Conservation (phyloP, 2,113 vertebrate genomes). For the Pachycephala philippinensis region DNA sequence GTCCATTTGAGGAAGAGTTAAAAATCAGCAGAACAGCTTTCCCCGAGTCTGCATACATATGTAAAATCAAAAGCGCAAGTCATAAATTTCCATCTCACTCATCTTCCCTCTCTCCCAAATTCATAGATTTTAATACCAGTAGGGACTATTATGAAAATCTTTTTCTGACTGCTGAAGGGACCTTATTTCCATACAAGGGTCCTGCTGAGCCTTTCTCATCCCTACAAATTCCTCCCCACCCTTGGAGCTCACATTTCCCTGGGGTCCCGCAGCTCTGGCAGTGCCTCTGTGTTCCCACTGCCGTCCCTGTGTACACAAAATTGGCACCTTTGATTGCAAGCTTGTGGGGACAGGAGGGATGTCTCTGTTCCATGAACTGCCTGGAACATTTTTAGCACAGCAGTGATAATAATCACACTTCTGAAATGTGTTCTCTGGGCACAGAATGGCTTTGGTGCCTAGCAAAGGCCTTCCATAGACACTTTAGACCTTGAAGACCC, state of each 20-base stretch:
- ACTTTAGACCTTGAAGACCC: not conserved
- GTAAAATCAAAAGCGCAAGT: slow-evolving; percentile 15
- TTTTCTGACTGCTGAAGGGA: not conserved
- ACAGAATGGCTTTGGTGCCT: not conserved
- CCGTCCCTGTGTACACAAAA: not conserved
- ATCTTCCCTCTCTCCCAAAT: not conserved
- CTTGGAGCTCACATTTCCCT: not conserved
- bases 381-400: not conserved
- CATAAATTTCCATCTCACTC: not conserved
- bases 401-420: not conserved
- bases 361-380: not conserved
- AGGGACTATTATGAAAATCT: not conserved
- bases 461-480: not conserved
- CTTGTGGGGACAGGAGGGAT: not conserved
- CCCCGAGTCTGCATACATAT: not conserved
- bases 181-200: not conserved
- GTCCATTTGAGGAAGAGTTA: slow-evolving; percentile 10
- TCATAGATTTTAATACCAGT: not conserved
- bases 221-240: not conserved
- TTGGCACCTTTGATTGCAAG: not conserved
- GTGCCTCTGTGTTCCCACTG: not conserved
- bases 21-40: slow-evolving; percentile 7
- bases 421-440: not conserved
- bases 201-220: not conserved
- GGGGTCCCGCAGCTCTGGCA: accelerated